A percentile compares a stretch with the other conserved stretches of the same genome.
These are phyloP conservation scores for Clusia tigrina DNA, from an alignment of 2,888 invertebrate genomes.

Conservation along the genomic window DNA sequence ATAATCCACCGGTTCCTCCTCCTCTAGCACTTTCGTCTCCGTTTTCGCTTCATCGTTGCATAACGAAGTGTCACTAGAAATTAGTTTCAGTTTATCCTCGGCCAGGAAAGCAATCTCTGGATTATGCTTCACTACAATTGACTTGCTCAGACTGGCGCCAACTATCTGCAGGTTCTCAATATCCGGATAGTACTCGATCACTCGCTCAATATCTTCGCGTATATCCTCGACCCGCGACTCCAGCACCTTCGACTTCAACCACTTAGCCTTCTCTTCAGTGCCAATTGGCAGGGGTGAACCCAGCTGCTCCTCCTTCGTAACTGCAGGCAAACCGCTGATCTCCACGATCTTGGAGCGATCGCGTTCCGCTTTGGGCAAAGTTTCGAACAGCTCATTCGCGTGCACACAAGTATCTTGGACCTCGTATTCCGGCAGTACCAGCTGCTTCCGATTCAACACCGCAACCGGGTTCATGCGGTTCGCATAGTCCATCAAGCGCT, in stretches of 20 bases:
- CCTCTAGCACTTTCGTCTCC: background rate
- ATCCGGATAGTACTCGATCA: slow-evolving; percentile 49
- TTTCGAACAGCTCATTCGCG: slow-evolving; percentile 42
- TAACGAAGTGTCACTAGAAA: slow-evolving; percentile 40
- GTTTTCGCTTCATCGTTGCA: slow-evolving; percentile 7
- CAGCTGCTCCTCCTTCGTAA: slow-evolving; percentile 43
- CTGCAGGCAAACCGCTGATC: slow-evolving; percentile 44
- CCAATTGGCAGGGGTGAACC: slow-evolving; percentile 32
- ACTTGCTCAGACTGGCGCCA: slow-evolving; percentile 29
- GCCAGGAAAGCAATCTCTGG: slow-evolving; percentile 33
- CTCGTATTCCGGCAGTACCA: slow-evolving; percentile 29
- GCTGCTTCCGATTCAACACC: slow-evolving; percentile 13
- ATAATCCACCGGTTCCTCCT: slow-evolving; percentile 28
- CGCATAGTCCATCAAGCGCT: slow-evolving; percentile 49
- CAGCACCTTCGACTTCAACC: slow-evolving; percentile 46
- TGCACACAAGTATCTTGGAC: slow-evolving; percentile 23
- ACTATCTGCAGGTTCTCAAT: slow-evolving; percentile 46
- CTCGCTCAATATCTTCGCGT: slow-evolving; percentile 41
- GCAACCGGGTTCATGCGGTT: slow-evolving; percentile 43
- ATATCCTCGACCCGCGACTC: slow-evolving; percentile 36
- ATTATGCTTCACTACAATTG: slow-evolving; percentile 16
- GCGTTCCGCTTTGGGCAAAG: slow-evolving; percentile 45
- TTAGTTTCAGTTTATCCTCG: slow-evolving; percentile 20
- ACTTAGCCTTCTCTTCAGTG: slow-evolving; percentile 30
- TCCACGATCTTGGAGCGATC: slow-evolving; percentile 34